Conservation (phyloP, 2,888 invertebrate species). For the Campopleginae sp. region DNA sequence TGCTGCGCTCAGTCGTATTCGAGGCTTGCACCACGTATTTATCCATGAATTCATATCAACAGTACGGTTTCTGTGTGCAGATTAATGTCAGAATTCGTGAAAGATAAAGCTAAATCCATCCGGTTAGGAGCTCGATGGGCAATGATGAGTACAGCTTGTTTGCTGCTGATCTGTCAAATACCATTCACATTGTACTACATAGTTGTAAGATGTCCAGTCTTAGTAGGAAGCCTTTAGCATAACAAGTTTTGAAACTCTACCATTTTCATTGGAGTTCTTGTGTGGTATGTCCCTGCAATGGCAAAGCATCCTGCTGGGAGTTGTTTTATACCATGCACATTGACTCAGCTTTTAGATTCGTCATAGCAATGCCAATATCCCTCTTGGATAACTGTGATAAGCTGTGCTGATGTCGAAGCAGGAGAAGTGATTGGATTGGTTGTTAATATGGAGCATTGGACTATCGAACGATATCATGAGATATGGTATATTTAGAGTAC, state of each 20-base stretch:
- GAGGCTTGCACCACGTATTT: constrained; percentile 79
- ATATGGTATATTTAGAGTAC: constrained; percentile 24
- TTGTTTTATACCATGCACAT: background rate
- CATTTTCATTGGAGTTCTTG: background rate
- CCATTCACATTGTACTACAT: constrained; percentile 79
- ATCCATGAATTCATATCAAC: constrained; percentile 80
- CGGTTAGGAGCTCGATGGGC: background rate
- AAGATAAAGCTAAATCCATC: constrained; percentile 73
- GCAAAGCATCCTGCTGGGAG: background rate
- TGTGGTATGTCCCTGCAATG: background rate
- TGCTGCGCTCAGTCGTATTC: constrained; percentile 72
- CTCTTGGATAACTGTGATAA: background rate
- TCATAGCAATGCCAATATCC: background rate
- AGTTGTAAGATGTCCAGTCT: constrained; percentile 70
- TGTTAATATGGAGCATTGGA: constrained; percentile 11
- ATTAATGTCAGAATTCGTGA: constrained; percentile 68
- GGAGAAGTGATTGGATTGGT: constrained; percentile 24
- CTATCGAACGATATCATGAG: constrained; percentile 28
- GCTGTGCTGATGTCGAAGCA: constrained; percentile 1
- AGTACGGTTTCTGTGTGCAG: constrained; percentile 53
- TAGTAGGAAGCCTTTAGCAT: background rate
- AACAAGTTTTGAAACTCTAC: background rate
- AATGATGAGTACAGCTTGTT: background rate
- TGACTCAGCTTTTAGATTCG: constrained; percentile 13
- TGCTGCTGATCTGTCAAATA: background rate